Conservation (phyloP, 2,888 invertebrate species). For the Tenthredo distinguenda region DNA sequence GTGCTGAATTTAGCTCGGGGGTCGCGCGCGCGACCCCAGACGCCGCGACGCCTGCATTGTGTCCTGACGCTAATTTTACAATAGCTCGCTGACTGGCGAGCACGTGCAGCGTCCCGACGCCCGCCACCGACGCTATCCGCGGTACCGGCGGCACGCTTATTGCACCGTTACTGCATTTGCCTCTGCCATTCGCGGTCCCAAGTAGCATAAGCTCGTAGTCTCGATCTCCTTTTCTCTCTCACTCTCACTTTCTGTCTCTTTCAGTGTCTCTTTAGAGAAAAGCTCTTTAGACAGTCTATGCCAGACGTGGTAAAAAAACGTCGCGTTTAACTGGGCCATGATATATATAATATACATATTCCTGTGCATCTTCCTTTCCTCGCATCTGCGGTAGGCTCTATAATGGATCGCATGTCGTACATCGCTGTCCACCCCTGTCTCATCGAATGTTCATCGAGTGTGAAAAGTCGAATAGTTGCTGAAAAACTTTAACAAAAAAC, state of each 20-base stretch:
- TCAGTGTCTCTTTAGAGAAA: not conserved
- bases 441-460: slow-evolving; percentile 9
- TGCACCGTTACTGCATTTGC: slow-evolving; percentile 45
- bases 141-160: slow-evolving; percentile 47
- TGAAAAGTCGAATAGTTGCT: not conserved
- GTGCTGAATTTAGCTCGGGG: slow-evolving; percentile 75
- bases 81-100: slow-evolving; percentile 64
- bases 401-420: not conserved
- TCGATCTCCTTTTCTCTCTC: not conserved
- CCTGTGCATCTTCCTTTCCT: not conserved
- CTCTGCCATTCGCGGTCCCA: slow-evolving; percentile 38
- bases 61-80: slow-evolving; percentile 77
- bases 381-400: not conserved
- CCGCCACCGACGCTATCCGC: slow-evolving; percentile 41
- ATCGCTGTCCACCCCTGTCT: not conserved
- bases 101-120: slow-evolving; percentile 57
- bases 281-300: slow-evolving; percentile 32
- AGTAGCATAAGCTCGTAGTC: not conserved
- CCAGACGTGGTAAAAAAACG: slow-evolving; percentile 44
- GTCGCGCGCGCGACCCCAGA: slow-evolving; percentile 75
- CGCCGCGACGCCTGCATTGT: slow-evolving; percentile 76
- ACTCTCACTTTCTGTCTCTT: slow-evolving; percentile 13
- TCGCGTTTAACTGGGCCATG: slow-evolving; percentile 48
- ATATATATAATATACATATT: slow-evolving; percentile 46
- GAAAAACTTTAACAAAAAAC: not conserved